Conservation (phyloP, 2,113 vertebrate species). For the Hyaena hyaena region DNA sequence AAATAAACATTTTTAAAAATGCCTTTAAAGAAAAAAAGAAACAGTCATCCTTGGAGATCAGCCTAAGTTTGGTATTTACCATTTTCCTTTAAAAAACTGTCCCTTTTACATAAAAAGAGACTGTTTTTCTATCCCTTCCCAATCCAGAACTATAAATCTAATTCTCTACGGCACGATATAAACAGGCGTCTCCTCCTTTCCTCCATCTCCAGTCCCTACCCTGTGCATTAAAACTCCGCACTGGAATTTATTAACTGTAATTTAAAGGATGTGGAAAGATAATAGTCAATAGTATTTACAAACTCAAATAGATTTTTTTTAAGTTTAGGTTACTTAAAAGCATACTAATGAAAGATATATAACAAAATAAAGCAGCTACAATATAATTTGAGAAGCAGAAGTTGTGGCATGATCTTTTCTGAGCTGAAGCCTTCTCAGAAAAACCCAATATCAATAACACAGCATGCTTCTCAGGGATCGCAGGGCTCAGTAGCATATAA, state of each 20-base stretch:
- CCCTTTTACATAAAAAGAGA: conserved; percentile 76
- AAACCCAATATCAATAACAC: not conserved
- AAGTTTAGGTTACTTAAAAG: conserved; percentile 76
- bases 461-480: not conserved
- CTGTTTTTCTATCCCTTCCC: conserved; percentile 47
- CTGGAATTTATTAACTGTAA: conserved; percentile 78
- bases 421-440: conserved; percentile 67
- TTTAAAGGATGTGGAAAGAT: conserved; percentile 75
- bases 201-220: not conserved
- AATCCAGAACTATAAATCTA: conserved; percentile 70
- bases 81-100: conserved; percentile 65
- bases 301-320: conserved; percentile 74
- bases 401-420: conserved; percentile 57
- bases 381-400: conserved; percentile 76
- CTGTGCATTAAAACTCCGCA: conserved; percentile 66
- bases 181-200: conserved; percentile 5
- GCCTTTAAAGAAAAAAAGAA: too few species aligned
- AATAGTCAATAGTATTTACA: conserved; percentile 79
- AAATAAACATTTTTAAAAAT: too few species aligned
- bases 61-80: conserved; percentile 75
- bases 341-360: conserved; percentile 59
- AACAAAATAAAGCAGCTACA: conserved; percentile 19
- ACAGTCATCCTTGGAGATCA: conserved; percentile 61
- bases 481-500: not conserved
- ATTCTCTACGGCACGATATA: conserved; percentile 49